phyloP scores from a whole-genome alignment of 2,888 invertebrate genomes.

The Holacanthella duospinosa region DNA sequence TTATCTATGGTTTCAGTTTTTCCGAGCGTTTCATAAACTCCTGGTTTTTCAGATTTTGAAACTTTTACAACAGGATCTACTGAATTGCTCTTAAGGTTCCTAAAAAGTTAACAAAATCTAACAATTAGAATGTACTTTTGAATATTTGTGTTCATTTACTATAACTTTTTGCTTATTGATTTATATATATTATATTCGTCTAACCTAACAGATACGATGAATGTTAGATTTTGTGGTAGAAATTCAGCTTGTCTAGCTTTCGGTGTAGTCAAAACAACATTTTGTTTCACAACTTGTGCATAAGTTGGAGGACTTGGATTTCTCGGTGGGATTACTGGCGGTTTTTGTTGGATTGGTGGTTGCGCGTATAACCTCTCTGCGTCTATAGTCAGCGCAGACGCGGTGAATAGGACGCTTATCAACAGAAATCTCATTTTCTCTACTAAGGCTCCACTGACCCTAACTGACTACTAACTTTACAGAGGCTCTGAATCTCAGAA shows the following conservation, averaged over 20 bases:
- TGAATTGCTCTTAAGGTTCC: conserved; percentile 10
- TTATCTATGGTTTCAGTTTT: conserved; percentile 24
- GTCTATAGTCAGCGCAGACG: no score
- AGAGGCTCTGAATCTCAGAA: no score
- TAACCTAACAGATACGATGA: conserved; percentile 28
- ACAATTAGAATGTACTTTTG: no score
- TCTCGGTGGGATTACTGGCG: background rate
- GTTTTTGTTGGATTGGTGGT: background rate
- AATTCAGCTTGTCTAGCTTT: conserved; percentile 10
- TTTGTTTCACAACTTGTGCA: background rate
- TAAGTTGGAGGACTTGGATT: background rate
- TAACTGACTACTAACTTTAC: no score
- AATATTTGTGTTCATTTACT: no score
- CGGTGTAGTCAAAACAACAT: background rate
- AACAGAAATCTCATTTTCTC: no score
- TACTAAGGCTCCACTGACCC: no score
- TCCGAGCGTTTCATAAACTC: conserved; percentile 23
- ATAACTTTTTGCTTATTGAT: no score
- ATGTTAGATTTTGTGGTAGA: conserved; percentile 24
- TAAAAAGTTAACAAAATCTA: conserved; percentile 6
- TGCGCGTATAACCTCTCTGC: background rate
- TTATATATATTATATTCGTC: no score
- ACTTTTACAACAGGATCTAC: conserved; percentile 28
- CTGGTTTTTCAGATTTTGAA: conserved; percentile 19
- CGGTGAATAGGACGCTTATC: no score